Conservation (phyloP, 1,140 invertebrate species). For the Drosophila tristis region DNA sequence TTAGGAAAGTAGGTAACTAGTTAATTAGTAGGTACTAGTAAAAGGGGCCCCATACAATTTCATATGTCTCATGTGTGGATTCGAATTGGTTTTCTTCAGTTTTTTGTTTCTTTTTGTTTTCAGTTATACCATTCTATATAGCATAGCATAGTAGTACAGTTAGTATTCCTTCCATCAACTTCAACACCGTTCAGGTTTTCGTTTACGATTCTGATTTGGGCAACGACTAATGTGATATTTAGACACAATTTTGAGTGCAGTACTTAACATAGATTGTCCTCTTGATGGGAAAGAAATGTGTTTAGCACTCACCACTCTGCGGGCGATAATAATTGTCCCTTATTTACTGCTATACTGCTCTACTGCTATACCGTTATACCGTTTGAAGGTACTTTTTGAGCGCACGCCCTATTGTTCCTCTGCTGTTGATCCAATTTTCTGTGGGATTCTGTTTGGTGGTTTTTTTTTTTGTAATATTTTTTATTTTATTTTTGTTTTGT, state of each 20-base stretch:
- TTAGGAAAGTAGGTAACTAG: conserved; percentile 44
- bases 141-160: conserved; percentile 28
- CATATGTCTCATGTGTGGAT: conserved; percentile 75
- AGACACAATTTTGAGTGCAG: conserved; percentile 26
- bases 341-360: conserved; percentile 1
- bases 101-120: conserved; percentile 26
- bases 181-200: background rate
- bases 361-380: conserved; percentile 24
- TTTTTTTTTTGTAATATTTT: conserved; percentile 20
- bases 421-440: conserved; percentile 23
- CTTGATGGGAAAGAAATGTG: conserved; percentile 31
- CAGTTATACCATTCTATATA: conserved; percentile 4
- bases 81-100: conserved; percentile 67
- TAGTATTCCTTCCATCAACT: conserved; percentile 22
- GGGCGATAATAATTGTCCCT: conserved; percentile 6
- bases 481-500: conserved; percentile 10
- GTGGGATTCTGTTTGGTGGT: conserved; percentile 17
- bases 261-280: conserved; percentile 69
- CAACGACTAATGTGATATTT: conserved; percentile 15
- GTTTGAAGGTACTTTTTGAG: conserved; percentile 62
- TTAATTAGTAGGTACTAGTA: conserved; percentile 44
- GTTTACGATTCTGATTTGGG: conserved; percentile 24
- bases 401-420: conserved; percentile 55
- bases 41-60: conserved; percentile 69
- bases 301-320: conserved; percentile 4